A percentile compares a stretch with the other conserved stretches of the same genome.
Conservation (phyloP, 2,113 vertebrate genomes). For the Jaculus jaculus region DNA sequence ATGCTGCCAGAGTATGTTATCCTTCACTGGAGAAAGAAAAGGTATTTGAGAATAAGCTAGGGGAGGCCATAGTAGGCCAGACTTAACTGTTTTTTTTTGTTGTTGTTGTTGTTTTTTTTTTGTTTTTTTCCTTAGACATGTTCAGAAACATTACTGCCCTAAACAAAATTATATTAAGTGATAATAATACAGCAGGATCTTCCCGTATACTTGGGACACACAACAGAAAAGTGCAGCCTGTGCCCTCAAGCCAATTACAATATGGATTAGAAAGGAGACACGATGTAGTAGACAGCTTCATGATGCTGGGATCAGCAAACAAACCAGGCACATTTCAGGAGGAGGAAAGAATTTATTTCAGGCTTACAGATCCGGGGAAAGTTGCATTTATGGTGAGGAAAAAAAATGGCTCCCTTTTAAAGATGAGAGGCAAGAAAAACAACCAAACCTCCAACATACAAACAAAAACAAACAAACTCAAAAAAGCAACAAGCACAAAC, state of each 20-base stretch:
- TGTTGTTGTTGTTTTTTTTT: neutral
- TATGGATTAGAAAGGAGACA: conserved; percentile 53
- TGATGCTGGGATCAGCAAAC: too few species aligned
- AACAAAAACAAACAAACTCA: too few species aligned
- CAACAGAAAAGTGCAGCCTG: conserved; percentile 53
- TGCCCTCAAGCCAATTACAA: conserved; percentile 72
- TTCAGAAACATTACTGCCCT: conserved; percentile 54
- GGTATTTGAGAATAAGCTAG: conserved; percentile 37
- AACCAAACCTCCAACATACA: too few species aligned
- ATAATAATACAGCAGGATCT: neutral
- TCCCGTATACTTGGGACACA: neutral
- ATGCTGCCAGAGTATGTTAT: neutral
- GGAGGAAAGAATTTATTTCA: too few species aligned
- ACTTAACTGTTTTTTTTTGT: neutral
- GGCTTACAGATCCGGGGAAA: too few species aligned
- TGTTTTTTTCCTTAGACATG: neutral
- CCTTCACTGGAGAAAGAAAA: conserved; percentile 49
- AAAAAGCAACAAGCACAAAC: too few species aligned
- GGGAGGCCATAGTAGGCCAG: neutral
- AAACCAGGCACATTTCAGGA: too few species aligned
- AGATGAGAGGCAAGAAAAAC: too few species aligned
- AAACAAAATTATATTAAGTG: conserved; percentile 18
- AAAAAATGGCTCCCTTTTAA: too few species aligned
- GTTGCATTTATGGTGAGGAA: too few species aligned
- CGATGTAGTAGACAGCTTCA: too few species aligned